phyloP scores from a whole-genome alignment of 2,797 vertebrate species.

The Cryptoblepharus egeriae region DNA sequence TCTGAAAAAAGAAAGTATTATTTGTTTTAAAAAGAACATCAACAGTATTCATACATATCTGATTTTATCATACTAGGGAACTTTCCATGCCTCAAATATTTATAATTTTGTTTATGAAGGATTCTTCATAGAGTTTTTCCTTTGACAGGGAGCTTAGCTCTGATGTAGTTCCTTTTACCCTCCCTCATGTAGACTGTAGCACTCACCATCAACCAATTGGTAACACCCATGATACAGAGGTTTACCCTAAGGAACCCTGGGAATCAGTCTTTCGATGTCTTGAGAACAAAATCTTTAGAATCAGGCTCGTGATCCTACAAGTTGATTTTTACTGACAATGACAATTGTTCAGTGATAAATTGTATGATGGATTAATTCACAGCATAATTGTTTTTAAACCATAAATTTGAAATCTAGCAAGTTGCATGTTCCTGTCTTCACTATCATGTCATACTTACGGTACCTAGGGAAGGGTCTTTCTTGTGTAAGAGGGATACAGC shows the following conservation, averaged over 20 bases:
- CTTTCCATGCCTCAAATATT: not conserved
- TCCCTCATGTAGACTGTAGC: too few species aligned
- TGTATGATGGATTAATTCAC: not conserved
- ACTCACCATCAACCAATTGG: not conserved
- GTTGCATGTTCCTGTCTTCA: not conserved
- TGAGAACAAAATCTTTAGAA: not conserved
- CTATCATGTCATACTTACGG: not conserved
- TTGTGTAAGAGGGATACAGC: not conserved
- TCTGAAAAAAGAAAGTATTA: constrained; percentile 2
- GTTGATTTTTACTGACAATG: constrained; percentile 31
- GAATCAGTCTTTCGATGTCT: not conserved
- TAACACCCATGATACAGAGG: not conserved
- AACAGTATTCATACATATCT: not conserved
- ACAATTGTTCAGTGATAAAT: constrained; percentile 41
- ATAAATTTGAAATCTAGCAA: not conserved
- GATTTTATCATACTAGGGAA: constrained; percentile 13
- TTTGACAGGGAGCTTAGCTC: not conserved
- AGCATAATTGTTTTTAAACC: not conserved
- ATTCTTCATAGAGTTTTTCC: not conserved
- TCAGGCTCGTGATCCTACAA: constrained; percentile 1
- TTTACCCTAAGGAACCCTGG: not conserved
- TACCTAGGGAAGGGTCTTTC: not conserved
- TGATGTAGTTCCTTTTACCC: too few species aligned
- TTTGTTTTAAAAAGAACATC: not conserved
- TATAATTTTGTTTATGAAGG: not conserved